Evolutionary conservation across 2,888 invertebrate species (phyloP).

Genomic region (Beris chalybata): DNA sequence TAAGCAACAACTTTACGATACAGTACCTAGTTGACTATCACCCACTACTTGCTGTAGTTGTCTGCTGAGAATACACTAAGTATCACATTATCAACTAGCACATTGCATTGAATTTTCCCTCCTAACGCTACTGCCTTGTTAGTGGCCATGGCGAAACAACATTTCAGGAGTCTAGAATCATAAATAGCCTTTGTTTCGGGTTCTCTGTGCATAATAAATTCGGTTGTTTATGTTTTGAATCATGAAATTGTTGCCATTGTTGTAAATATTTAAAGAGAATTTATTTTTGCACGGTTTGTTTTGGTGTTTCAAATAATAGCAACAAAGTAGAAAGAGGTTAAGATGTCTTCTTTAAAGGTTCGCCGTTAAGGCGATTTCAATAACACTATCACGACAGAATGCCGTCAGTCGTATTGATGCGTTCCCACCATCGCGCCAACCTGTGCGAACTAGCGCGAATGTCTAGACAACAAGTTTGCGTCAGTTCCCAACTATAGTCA

Average conservation of each 20-base stretch:
- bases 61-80: constrained; percentile 4
- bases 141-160: not conserved
- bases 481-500: no score
- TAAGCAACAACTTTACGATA: constrained; percentile 6
- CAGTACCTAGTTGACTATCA: not conserved
- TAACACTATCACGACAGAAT: no score
- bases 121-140: not conserved
- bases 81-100: constrained; percentile 5
- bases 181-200: not conserved
- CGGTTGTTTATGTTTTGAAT: constrained; percentile 24
- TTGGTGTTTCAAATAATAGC: no score
- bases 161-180: not conserved
- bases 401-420: no score
- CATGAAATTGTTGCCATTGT: constrained; percentile 21
- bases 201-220: constrained; percentile 19
- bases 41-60: no score
- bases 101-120: constrained; percentile 2
- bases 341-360: no score
- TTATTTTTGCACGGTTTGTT: no score
- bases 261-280: constrained; percentile 21
- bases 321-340: no score
- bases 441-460: no score
- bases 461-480: no score
- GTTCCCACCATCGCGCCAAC: no score
- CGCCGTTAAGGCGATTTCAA: no score